Evolutionary conservation across 1,140 invertebrate genomes (phyloP).

Genomic region (Papilio xuthus): DNA sequence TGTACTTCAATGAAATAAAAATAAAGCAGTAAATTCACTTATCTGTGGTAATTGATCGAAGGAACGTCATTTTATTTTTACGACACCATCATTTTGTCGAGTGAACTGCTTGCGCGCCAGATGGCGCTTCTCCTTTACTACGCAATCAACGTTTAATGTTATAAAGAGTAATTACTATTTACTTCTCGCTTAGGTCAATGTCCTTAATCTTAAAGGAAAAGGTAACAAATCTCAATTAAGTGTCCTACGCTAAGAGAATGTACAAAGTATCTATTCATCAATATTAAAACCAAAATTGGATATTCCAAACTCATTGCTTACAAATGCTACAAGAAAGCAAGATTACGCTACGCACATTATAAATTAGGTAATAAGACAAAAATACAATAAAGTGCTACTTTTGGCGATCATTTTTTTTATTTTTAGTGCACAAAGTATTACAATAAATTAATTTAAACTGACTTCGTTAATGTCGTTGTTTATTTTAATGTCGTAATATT

Average conservation of each 20-base stretch:
- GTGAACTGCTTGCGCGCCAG: constrained; percentile 15
- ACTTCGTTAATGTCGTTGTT: not conserved
- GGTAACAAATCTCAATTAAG: constrained; percentile 12
- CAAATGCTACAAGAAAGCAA: no score
- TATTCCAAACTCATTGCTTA: not conserved
- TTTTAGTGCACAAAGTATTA: not conserved
- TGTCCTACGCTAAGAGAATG: not conserved
- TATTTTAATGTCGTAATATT: not conserved
- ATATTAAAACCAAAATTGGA: not conserved
- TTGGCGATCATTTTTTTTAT: not conserved
- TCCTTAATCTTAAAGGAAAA: not conserved
- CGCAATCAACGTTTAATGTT: constrained; percentile 24
- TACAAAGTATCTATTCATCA: not conserved
- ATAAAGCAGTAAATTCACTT: constrained; percentile 17
- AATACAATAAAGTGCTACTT: not conserved
- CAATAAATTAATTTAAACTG: not conserved
- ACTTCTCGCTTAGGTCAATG: constrained; percentile 4
- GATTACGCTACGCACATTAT: no score
- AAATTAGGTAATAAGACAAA: not conserved
- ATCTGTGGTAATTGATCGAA: constrained; percentile 22
- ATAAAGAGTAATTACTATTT: constrained; percentile 24
- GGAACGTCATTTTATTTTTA: constrained; percentile 22
- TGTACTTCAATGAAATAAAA: constrained; percentile 6
- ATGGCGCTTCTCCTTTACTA: constrained; percentile 18
- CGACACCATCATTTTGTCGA: constrained; percentile 25